Percentiles rank a stretch among this genome's conserved stretches.
Conservation (phyloP, 2,888 invertebrate species). For the Smittia aterrima region DNA sequence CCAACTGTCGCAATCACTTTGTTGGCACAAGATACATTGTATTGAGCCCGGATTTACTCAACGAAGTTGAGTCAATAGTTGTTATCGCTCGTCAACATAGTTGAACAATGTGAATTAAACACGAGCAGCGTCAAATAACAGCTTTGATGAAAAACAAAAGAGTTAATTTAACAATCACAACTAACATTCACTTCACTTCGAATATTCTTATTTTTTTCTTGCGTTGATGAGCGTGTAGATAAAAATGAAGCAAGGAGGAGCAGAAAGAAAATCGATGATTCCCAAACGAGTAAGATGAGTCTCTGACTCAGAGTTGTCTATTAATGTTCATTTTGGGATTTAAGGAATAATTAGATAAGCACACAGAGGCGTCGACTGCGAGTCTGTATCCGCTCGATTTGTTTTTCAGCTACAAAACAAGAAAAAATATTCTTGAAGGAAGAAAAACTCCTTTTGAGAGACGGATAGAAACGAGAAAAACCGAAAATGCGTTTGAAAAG, state of each 20-base stretch:
- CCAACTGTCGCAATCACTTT: neutral
- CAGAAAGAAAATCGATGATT: constrained; percentile 9
- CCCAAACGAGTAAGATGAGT: neutral
- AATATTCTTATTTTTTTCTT: constrained; percentile 1
- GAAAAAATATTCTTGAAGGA: neutral
- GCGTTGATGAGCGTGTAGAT: neutral
- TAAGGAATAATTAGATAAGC: neutral
- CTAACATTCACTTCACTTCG: constrained; percentile 13
- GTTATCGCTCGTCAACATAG: too few species aligned
- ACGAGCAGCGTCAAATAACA: neutral
- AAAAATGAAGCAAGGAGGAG: neutral
- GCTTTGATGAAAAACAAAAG: neutral
- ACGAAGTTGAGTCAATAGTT: neutral
- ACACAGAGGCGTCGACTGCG: neutral
- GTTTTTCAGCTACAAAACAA: too few species aligned
- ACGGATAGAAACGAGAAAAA: constrained; percentile 35
- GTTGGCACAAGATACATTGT: neutral
- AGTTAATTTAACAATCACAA: neutral
- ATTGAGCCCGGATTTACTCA: neutral
- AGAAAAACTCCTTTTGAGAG: constrained; percentile 13
- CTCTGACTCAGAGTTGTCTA: neutral
- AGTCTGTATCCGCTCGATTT: too few species aligned
- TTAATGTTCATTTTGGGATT: neutral
- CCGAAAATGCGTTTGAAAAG: constrained; percentile 37
- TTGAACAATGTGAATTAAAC: neutral